phyloP scores from a whole-genome alignment of 2,113 vertebrate genomes.

The Ammodytes marinus region DNA sequence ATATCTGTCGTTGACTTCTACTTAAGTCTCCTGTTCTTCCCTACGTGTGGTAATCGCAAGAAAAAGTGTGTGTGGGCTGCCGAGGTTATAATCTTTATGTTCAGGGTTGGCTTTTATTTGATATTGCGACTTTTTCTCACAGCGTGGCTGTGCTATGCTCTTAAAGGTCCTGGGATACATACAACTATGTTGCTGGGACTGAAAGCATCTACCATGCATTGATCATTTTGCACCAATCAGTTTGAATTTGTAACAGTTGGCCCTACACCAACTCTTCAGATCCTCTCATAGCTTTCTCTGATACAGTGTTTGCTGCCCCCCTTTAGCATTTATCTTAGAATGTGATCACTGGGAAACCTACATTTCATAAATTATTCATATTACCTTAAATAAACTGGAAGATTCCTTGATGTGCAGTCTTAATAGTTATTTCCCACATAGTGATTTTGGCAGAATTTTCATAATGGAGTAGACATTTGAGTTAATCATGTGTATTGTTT shows the following conservation, averaged over 20 bases:
- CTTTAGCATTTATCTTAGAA: neutral
- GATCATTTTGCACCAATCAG: neutral
- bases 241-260: neutral
- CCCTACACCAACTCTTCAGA: neutral
- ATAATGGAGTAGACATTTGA: neutral
- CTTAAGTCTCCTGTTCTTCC: too few species aligned
- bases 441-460: neutral
- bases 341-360: neutral
- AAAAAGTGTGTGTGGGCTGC: too few species aligned
- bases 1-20: too few species aligned
- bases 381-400: neutral
- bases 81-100: too few species aligned
- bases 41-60: too few species aligned
- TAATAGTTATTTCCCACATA: neutral
- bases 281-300: neutral
- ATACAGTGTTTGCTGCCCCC: neutral
- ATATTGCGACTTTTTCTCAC: neutral
- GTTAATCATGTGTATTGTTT: neutral
- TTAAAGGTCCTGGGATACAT: neutral
- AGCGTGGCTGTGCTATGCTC: too few species aligned
- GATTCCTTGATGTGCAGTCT: neutral
- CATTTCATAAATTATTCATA: neutral
- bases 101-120: neutral
- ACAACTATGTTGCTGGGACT: neutral
- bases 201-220: neutral